Conservation (phyloP, 2,797 vertebrate genomes). For the Tadarida brasiliensis region DNA sequence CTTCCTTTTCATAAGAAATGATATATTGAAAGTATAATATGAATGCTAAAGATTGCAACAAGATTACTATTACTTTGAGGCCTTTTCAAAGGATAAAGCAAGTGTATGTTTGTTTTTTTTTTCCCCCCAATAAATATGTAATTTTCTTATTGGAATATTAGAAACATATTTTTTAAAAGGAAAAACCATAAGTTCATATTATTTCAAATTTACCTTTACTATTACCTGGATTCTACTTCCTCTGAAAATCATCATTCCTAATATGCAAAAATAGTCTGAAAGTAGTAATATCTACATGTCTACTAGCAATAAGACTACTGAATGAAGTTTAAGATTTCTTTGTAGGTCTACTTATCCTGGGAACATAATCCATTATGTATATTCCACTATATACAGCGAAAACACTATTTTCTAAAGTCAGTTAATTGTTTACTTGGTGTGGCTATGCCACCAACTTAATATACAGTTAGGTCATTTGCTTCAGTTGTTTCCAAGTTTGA, state of each 20-base stretch:
- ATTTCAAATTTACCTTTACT: conserved; percentile 31
- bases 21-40: background rate
- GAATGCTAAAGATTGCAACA: background rate
- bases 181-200: background rate
- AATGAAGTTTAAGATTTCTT: conserved; percentile 41
- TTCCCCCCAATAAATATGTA: conserved; percentile 9
- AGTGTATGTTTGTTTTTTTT: background rate
- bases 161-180: conserved; percentile 29
- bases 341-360: conserved; percentile 10
- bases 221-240: conserved; percentile 6
- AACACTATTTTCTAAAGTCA: conserved; percentile 30
- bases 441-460: conserved; percentile 13
- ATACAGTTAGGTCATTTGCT: conserved; percentile 30
- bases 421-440: conserved; percentile 30
- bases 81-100: conserved; percentile 2
- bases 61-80: background rate
- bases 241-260: conserved; percentile 14
- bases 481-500: conserved; percentile 53
- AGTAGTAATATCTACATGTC: background rate
- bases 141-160: conserved; percentile 13
- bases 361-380: background rate
- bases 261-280: background rate
- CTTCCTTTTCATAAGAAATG: background rate
- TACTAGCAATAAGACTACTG: background rate
- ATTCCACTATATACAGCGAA: background rate